Base-by-base conservation (phyloP, 2,797 vertebrate genomes). In the Anabacerthia variegaticeps region DNA sequence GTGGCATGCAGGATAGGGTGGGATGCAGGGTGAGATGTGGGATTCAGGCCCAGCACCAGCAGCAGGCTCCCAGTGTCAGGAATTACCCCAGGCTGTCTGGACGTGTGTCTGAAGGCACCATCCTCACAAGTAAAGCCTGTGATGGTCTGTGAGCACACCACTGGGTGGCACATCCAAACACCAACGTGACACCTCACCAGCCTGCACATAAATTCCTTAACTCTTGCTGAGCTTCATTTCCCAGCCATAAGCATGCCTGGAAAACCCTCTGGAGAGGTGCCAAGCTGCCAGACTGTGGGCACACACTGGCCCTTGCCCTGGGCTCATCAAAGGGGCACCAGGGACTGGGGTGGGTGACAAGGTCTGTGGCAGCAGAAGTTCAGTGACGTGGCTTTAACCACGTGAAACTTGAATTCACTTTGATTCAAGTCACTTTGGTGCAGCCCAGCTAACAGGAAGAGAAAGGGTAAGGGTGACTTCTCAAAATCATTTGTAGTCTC, bases 151-250 rank as follows among this genome's bases (percentile, higher is more conserved):
- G 14, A 51, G 5, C 9, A 20, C n/a, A 6, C 3, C 71, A 8
- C 17, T 0, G 2, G 2, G 16, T 6, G 49, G 5, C 0, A 16
- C 51, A 21, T 4, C 46, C 43, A 16, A 26, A 76, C 28, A 12
- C 0, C 0, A 0, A 8, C 8, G 1, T 0, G 2, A 2, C 9
- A 5, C 74, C 28, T 41, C 91, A 5, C 26, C 56, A 19, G 34
- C 3, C 75, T 6, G 62, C 44, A 3, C 67, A 6, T 58, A 48
- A 49, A 66, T 18, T 28, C 32, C 54, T 22, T 55, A 30, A 63
- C 75, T 63, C 37, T 54, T 24, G 41, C 63, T 14, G 49, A 79
- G 59, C 41, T 76, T 30, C 55, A 0, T 14, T 76, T 23, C 63
- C 36, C 72, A 4, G 27, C 39, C 59, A 1, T 0, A 1, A 36